A percentile compares a stretch with the other conserved stretches of the same genome.
Evolutionary conservation across 2,797 vertebrate genomes (phyloP).

Genomic region (Platalea minor): DNA sequence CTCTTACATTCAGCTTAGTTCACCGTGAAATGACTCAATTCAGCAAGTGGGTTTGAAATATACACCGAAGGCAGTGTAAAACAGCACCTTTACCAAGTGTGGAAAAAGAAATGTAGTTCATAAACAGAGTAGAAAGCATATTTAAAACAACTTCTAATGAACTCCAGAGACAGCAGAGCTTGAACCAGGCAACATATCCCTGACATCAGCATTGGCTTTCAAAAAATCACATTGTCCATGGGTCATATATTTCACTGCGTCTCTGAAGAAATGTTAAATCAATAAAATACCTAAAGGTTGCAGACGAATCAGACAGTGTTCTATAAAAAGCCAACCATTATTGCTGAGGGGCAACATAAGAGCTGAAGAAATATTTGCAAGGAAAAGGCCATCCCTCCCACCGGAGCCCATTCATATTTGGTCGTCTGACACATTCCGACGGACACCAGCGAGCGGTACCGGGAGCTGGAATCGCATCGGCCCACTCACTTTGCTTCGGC

Average conservation of each 20-base stretch:
- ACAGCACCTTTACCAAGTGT: neutral
- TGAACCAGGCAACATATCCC: slow-evolving; percentile 8
- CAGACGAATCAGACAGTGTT: slow-evolving; percentile 46
- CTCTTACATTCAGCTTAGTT: slow-evolving; percentile 34
- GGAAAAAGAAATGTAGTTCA: neutral
- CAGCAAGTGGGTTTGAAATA: slow-evolving; percentile 24
- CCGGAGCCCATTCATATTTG: neutral
- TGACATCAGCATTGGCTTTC: slow-evolving; percentile 10
- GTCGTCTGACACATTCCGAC: neutral
- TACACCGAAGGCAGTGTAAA: neutral
- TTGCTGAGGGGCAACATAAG: slow-evolving; percentile 51
- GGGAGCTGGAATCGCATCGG: neutral
- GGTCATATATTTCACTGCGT: slow-evolving; percentile 53
- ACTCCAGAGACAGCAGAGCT: slow-evolving; percentile 15
- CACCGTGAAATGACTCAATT: slow-evolving; percentile 54
- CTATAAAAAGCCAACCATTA: slow-evolving; percentile 60
- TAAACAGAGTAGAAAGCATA: slow-evolving; percentile 34
- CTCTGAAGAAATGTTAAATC: slow-evolving; percentile 73
- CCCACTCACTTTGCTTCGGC: neutral
- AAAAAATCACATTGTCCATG: slow-evolving; percentile 30
- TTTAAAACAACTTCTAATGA: slow-evolving; percentile 48
- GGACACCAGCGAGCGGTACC: neutral
- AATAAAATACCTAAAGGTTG: slow-evolving; percentile 71
- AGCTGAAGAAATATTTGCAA: slow-evolving; percentile 62
- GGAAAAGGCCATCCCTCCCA: slow-evolving; percentile 43